A percentile compares a stretch with the other conserved stretches of the same genome.
Evolutionary conservation across 2,888 invertebrate genomes (phyloP).

Genomic region (Drosophila subquinaria): DNA sequence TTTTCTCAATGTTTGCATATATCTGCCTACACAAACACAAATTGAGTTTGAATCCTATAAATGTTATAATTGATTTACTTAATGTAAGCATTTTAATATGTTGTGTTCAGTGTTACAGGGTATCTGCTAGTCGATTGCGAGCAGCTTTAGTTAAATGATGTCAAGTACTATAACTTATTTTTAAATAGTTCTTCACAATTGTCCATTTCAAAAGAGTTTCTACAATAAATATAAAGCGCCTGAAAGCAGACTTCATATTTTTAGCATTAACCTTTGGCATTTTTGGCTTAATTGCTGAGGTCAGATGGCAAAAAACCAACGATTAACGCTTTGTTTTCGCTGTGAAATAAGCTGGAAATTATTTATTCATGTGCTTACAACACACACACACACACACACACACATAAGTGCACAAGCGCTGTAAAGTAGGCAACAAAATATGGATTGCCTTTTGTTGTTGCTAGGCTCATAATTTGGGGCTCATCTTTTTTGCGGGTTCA

Average conservation of each 20-base stretch:
- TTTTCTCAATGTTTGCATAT: too few relatives aligned
- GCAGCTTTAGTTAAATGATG: neutral
- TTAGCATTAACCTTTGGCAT: neutral
- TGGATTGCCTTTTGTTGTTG: constrained; percentile 43
- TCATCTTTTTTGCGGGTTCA: constrained; percentile 55
- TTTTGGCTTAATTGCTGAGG: constrained; percentile 69
- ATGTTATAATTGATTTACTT: too few relatives aligned
- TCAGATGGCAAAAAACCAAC: constrained; percentile 55
- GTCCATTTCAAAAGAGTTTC: constrained; percentile 6
- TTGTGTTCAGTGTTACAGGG: neutral
- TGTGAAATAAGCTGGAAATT: constrained; percentile 48
- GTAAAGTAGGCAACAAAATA: constrained; percentile 38
- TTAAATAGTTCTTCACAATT: neutral
- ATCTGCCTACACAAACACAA: neutral
- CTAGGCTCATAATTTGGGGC: constrained; percentile 53
- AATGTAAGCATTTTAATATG: too few relatives aligned
- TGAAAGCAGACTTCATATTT: constrained; percentile 6
- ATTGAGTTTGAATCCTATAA: too few relatives aligned
- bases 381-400: constrained; percentile 16
- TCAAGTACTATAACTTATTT: neutral
- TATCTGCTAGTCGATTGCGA: neutral
- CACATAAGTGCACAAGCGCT: constrained; percentile 9
- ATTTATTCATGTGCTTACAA: constrained; percentile 65
- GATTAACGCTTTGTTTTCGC: constrained; percentile 22
- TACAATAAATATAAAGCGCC: constrained; percentile 6